Conservation (phyloP, 2,888 invertebrate species). For the Meiosimyza platycephala region DNA sequence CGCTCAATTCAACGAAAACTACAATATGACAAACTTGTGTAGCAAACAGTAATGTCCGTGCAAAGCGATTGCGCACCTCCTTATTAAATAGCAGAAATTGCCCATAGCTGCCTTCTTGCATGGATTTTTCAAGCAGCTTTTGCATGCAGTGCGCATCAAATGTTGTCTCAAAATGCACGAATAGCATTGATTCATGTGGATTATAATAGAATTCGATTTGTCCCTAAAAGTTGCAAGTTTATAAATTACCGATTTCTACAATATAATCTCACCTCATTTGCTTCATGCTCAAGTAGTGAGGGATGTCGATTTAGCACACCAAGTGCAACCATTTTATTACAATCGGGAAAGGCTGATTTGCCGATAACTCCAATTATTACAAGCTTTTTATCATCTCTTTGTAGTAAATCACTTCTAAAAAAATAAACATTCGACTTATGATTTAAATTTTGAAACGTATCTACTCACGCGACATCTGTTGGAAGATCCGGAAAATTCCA, state of each 20-base stretch:
- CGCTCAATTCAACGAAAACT: conserved; percentile 69
- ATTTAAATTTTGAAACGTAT: not conserved
- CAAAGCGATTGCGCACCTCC: conserved; percentile 65
- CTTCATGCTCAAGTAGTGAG: conserved; percentile 50
- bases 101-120: conserved; percentile 62
- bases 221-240: conserved; percentile 63
- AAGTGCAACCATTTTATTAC: conserved; percentile 65
- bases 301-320: conserved; percentile 56
- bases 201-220: conserved; percentile 73
- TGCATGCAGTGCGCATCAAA: conserved; percentile 60
- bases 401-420: conserved; percentile 51
- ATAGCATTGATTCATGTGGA: conserved; percentile 69
- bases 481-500: conserved; percentile 59
- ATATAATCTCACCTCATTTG: conserved; percentile 49
- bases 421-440: not conserved
- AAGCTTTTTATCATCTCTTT: conserved; percentile 54
- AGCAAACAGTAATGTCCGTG: conserved; percentile 79
- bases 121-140: conserved; percentile 50
- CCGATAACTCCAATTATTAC: conserved; percentile 66
- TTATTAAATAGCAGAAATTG: conserved; percentile 61
- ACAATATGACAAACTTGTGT: conserved; percentile 87
- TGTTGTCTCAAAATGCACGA: conserved; percentile 69
- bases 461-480: conserved; percentile 52
- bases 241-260: conserved; percentile 1
- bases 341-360: conserved; percentile 59